Percentiles rank a stretch among this genome's conserved stretches.
Evolutionary conservation across 2,113 vertebrate genomes (phyloP).

Genomic region (Tamias sibiricus): DNA sequence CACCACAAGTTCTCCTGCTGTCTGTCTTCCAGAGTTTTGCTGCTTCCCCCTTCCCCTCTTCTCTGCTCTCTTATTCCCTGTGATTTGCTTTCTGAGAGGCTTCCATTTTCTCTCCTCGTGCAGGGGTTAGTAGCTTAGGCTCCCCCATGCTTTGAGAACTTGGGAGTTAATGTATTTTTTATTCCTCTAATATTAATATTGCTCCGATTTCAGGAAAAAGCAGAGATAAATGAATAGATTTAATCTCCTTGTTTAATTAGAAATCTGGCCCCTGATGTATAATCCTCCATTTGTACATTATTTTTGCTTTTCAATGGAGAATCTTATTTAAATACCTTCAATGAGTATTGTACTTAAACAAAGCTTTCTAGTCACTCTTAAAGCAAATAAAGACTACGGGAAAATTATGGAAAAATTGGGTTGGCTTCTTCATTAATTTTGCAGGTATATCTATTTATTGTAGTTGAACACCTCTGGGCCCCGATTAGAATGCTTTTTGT

Average conservation of each 20-base stretch:
- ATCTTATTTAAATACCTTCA: conserved; percentile 44
- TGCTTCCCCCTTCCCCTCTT: not conserved
- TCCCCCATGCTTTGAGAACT: not conserved
- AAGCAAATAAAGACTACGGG: not conserved
- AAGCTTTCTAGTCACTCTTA: conserved; percentile 18
- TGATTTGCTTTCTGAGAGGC: not conserved
- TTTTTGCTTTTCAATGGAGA: conserved; percentile 53
- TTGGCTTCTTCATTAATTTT: not conserved
- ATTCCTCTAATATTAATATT: conserved; percentile 52
- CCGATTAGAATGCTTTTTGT: conserved; percentile 1
- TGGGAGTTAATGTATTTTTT: not conserved
- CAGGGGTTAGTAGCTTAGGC: not conserved
- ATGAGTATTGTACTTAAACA: not conserved
- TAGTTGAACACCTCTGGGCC: not conserved
- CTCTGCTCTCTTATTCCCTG: not conserved
- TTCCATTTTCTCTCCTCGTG: not conserved
- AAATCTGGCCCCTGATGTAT: conserved; percentile 42
- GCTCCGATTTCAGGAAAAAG: conserved; percentile 53
- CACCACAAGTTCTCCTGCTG: not conserved
- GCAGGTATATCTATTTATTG: not conserved
- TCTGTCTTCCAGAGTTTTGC: not conserved
- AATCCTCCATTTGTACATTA: conserved; percentile 9
- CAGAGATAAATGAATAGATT: conserved; percentile 46
- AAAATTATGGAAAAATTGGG: not conserved
- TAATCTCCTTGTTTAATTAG: conserved; percentile 64